These are phyloP conservation scores for Cyanistes caeruleus DNA, from an alignment of 2,113 vertebrate species.

Conservation along the genomic window DNA sequence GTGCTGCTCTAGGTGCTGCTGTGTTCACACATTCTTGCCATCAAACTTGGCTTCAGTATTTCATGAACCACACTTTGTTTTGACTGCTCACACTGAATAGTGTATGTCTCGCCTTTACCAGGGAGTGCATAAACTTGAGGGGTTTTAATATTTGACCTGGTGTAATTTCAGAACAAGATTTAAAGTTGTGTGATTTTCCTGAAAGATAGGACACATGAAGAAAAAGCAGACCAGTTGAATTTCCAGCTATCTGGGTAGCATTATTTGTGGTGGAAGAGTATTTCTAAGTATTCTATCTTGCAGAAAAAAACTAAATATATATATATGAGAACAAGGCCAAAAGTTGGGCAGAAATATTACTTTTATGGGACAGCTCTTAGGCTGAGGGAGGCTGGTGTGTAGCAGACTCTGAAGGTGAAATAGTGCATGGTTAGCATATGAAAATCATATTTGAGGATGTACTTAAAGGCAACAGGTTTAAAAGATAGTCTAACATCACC, in stretches of 20 bases:
- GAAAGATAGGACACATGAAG: neutral
- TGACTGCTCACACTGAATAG: neutral
- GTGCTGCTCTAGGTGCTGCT: neutral
- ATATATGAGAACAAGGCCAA: neutral
- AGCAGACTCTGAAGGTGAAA: neutral
- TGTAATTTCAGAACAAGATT: neutral
- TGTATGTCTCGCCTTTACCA: neutral
- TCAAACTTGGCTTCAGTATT: neutral
- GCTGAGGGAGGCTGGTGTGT: neutral
- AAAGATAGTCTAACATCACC: neutral
- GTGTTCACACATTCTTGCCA: neutral
- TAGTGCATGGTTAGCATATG: neutral
- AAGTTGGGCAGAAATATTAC: neutral
- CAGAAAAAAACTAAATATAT: fast-evolving
- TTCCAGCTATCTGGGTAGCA: neutral
- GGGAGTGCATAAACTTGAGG: neutral
- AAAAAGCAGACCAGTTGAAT: neutral
- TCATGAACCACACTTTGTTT: neutral
- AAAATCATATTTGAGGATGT: neutral
- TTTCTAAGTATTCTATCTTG: neutral
- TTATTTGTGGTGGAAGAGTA: neutral
- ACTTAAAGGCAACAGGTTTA: neutral
- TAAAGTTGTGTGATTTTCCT: neutral
- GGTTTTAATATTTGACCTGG: neutral
- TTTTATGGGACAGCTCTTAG: neutral